Evolutionary conservation across 2,113 vertebrate genomes (phyloP), one percentile per base, ranked within the genome.

Genomic region (Nycticryphes semicollaris): DNA sequence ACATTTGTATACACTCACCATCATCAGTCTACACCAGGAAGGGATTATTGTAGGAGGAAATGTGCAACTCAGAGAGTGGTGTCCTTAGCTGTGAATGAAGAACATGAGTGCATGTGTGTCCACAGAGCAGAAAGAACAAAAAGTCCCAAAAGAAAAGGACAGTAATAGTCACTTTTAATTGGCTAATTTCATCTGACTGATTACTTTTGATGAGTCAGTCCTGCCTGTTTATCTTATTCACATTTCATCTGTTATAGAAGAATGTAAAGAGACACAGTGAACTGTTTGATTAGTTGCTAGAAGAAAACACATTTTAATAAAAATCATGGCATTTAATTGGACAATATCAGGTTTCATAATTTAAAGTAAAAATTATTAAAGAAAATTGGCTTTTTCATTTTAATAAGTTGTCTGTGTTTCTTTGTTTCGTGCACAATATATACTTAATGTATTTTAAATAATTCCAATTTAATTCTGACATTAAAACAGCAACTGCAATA

Each of bases 1-100:
- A 45, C 11, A 20, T 33, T 83, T 0, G 0, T 47, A 16, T 35
- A 9, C n/a, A 51, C 14, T 84, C 57, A 57, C 15, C 41, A 24
- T 64, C 39, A 89, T 95, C 70, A 57, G 25, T 45, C 10, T 7
- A 0, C 33, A n/a, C 75, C 48, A 79, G 69, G 43, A 84, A 47
- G 11, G 69, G 28, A 84, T 77, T 48, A 51, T 7, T 9, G 25
- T 78, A 30, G 28, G 43, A 78, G 28, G 47, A 90, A 84, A 74
- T 43, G 10, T 28, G 67, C n/a, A 86, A n/a, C 33, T 47, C 43
- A 56, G 20, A 45, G 45, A 76, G 21, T 35, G n/a, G 87, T 35
- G 11, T 74, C 27, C 41, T 83, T 30, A 70, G 41, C 37, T 69
- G 4, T 45, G 50, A 72, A 17, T 57, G 62, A 93, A 68, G 62